Evolutionary conservation across 2,797 vertebrate species (phyloP).

Genomic region (Cheirogaleus major): DNA sequence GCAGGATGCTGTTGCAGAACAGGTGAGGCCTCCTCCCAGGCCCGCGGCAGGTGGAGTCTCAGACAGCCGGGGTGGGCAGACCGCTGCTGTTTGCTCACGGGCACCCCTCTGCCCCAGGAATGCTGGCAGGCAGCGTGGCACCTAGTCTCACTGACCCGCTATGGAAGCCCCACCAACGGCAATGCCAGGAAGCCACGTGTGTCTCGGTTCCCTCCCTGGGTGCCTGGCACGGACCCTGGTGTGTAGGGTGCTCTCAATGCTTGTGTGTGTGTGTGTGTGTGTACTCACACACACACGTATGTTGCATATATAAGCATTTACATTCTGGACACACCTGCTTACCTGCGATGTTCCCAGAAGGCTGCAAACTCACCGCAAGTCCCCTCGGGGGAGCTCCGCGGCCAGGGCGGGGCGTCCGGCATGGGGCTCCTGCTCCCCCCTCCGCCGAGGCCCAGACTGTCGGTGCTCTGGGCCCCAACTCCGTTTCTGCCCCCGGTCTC

Average conservation of each 20-base stretch:
- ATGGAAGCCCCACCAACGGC: background rate
- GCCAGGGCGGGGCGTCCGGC: fast-evolving
- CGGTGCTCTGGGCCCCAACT: background rate
- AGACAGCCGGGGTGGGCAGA: background rate
- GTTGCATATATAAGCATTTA: fast-evolving
- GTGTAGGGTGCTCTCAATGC: fast-evolving
- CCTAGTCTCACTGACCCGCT: background rate
- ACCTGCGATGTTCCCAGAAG: fast-evolving
- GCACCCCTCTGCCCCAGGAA: background rate
- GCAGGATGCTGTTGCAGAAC: too few species aligned
- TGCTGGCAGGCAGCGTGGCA: background rate
- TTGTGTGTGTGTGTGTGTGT: fast-evolving
- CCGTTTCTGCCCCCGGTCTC: fast-evolving
- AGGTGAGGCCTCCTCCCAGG: background rate
- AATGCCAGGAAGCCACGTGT: fast-evolving
- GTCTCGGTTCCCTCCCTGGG: background rate
- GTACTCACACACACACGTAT: fast-evolving
- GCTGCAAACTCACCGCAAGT: fast-evolving
- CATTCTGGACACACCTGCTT: fast-evolving
- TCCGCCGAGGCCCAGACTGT: fast-evolving
- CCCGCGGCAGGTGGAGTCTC: background rate
- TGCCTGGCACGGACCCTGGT: background rate
- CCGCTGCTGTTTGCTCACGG: fast-evolving
- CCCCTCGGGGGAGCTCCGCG: fast-evolving
- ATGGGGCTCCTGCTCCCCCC: fast-evolving